Evolutionary conservation across 2,113 vertebrate species (phyloP).

Genomic region (Ranitomeya imitator): DNA sequence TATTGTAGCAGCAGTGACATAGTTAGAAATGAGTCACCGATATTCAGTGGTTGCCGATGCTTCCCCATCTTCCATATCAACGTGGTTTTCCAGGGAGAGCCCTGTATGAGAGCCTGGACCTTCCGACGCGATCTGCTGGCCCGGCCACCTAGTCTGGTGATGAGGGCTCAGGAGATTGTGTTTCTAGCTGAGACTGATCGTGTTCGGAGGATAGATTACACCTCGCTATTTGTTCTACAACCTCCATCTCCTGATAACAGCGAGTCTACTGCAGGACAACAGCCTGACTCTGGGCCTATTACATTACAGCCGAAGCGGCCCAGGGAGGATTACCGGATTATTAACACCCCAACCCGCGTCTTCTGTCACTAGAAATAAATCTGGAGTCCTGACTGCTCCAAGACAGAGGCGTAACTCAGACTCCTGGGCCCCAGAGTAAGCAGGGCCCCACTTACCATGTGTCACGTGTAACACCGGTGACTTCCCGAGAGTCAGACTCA

Average conservation of each 20-base stretch:
- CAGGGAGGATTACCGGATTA: neutral
- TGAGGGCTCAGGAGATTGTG: neutral
- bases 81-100: too few species aligned
- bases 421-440: too few species aligned
- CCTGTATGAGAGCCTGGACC: too few species aligned
- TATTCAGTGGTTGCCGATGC: neutral
- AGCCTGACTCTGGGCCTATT: neutral
- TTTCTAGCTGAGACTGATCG: neutral
- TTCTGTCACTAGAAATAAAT: neutral
- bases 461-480: too few species aligned
- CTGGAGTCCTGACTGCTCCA: neutral
- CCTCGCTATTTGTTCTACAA: neutral
- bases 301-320: neutral
- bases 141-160: neutral
- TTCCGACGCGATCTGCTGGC: neutral
- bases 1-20: too few species aligned
- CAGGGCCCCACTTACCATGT: too few species aligned
- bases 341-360: neutral
- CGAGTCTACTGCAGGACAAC: neutral
- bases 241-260: neutral
- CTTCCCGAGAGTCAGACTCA: too few species aligned
- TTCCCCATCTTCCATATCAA: neutral
- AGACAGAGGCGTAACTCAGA: too few species aligned
- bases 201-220: neutral
- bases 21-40: too few species aligned